Evolutionary conservation across 2,888 invertebrate species (phyloP).

Genomic region (Hyles lineata): DNA sequence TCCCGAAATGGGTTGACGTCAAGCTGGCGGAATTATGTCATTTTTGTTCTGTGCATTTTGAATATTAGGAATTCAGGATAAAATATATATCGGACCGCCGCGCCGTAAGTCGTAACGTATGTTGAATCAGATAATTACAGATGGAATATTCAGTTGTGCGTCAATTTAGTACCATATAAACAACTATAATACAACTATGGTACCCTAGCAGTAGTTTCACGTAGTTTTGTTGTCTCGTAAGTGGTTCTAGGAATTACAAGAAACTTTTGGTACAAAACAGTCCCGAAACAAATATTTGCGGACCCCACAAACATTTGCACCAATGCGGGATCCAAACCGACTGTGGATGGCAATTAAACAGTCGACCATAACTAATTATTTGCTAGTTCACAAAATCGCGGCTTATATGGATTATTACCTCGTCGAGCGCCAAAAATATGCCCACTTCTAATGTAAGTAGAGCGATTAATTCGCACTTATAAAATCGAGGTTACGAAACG

Average conservation of each 20-base stretch:
- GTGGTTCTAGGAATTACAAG: background rate
- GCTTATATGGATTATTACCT: background rate
- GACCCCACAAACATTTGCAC: background rate
- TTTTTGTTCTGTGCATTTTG: too few species aligned
- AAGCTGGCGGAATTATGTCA: too few species aligned
- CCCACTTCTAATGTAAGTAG: slow-evolving; percentile 19
- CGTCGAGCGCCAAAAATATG: slow-evolving; percentile 5
- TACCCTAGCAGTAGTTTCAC: background rate
- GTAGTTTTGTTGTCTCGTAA: background rate
- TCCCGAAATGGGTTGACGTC: too few species aligned
- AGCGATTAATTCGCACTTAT: slow-evolving; percentile 9
- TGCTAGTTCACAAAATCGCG: background rate
- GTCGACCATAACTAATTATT: background rate
- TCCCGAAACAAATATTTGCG: slow-evolving; percentile 11
- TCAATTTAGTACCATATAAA: background rate
- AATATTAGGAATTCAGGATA: too few species aligned
- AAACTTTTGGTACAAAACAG: background rate
- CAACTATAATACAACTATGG: background rate
- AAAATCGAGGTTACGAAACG: slow-evolving; percentile 2
- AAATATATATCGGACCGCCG: background rate
- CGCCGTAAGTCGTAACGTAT: background rate
- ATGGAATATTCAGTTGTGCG: background rate
- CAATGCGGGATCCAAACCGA: background rate
- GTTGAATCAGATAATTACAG: background rate
- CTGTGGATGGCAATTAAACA: background rate